Conservation (phyloP, 2,797 vertebrate species). For the Arctocebus calabarensis region DNA sequence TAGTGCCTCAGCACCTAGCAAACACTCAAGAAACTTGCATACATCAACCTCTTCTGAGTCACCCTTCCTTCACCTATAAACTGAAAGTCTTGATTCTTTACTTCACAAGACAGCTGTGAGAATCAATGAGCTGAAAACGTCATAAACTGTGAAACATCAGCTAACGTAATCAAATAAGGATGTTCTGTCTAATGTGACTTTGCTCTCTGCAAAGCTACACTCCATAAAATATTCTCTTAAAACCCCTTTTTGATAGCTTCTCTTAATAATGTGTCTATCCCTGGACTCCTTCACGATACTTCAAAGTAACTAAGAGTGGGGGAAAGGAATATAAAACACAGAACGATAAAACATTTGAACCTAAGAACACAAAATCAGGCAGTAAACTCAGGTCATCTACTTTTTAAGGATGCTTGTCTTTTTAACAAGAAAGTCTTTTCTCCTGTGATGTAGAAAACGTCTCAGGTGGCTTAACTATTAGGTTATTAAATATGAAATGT, state of each 20-base stretch:
- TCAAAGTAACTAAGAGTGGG: neutral
- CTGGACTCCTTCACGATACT: neutral
- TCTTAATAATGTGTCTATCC: neutral
- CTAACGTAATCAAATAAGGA: neutral
- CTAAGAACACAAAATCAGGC: conserved; percentile 34
- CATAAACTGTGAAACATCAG: neutral
- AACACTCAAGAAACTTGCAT: neutral
- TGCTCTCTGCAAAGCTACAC: neutral
- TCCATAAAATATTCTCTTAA: neutral
- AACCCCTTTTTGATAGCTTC: neutral
- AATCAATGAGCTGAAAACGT: conserved; percentile 12
- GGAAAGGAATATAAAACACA: neutral
- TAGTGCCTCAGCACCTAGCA: neutral
- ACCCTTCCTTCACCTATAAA: neutral
- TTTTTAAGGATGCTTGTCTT: neutral
- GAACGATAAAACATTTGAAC: conserved; percentile 7
- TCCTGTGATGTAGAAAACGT: neutral
- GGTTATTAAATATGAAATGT: too few relatives aligned
- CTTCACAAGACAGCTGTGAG: neutral
- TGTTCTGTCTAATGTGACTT: neutral
- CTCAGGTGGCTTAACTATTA: neutral
- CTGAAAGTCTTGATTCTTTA: neutral
- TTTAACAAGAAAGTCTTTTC: neutral
- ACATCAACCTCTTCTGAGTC: neutral
- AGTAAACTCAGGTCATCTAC: neutral